Base-by-base conservation (phyloP, 2,888 invertebrate species). In the Mechanitis mazaeus region DNA sequence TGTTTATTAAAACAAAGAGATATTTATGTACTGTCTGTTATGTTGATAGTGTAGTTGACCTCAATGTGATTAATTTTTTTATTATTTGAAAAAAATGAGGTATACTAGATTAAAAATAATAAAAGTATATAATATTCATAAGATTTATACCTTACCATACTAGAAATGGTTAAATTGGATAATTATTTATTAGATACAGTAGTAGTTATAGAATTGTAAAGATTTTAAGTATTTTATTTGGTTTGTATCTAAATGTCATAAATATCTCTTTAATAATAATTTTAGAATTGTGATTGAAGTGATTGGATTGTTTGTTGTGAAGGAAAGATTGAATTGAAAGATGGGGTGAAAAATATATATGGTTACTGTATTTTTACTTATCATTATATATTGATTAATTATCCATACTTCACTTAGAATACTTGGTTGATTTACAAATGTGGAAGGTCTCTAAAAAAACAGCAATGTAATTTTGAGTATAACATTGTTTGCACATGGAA, bases 21-120 rank as follows among this genome's bases (percentile, higher is more conserved):
- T 63, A 59, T 63, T 63, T 63, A 59, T 63, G 33, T 47, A 55
- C 11, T 33, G 45, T 59, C 54, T 63, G 56, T 54, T 57, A 20
- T 31, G 31, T 31, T 28, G 50, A 28, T 50, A 31, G 31, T 50
- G 28, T 31, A 31, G 50, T 50, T 31, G 7, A 42, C 42, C 35
- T 35, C 35, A 5, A 35, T 35, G 35, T 35, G 4, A 35, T 5
- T 35, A 2, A 35, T 2, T 35, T 35, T 35, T 35, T 35, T 35
- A 20, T 20, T 20, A 20, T 20, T 20, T 20, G 20, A 20, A 20
- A 20, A 20, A 42, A 3, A 1, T 42, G 42, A 42, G 9, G 9
- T 42, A 42, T 42, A 42, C 9, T 42, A 35, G 35, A 35, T 35
- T 35, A 35, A 35, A 35, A 35, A 35, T 6, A 3, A 35, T 35